Evolutionary conservation across 2,113 vertebrate genomes (phyloP).

Genomic region (Phaetusa simplex): DNA sequence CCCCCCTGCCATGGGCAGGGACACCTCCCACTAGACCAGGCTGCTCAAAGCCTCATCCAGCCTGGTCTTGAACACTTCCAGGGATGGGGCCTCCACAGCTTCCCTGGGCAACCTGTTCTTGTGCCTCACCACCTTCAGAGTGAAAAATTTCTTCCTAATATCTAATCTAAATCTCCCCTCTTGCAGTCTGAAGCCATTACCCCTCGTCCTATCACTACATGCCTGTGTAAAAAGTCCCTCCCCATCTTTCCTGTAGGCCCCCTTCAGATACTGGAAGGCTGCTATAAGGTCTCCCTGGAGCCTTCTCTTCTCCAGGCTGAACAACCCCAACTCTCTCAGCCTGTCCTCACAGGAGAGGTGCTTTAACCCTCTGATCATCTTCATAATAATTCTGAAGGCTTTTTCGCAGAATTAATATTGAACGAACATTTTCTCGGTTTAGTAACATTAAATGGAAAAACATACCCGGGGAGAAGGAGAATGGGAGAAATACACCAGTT

Average conservation of each 20-base stretch:
- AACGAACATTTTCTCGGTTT: conserved; percentile 19
- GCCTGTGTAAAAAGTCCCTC: background rate
- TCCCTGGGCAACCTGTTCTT: background rate
- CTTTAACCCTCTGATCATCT: background rate
- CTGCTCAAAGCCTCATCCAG: background rate
- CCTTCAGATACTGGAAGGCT: background rate
- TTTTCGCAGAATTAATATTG: conserved; percentile 25
- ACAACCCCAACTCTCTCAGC: background rate
- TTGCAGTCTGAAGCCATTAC: background rate
- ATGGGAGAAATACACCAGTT: background rate
- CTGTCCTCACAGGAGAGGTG: background rate
- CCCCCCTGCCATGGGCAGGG: background rate
- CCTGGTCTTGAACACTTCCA: background rate
- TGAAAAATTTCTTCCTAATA: background rate
- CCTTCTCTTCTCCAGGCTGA: background rate
- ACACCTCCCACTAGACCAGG: background rate
- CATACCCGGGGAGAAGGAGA: background rate
- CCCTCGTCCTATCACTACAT: background rate
- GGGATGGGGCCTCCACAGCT: background rate
- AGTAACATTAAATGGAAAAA: conserved; percentile 23
- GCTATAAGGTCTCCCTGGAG: background rate
- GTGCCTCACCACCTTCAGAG: background rate
- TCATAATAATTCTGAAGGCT: background rate
- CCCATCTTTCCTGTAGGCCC: background rate
- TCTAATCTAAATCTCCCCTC: background rate